These are phyloP conservation scores for Oscheius sp. DNA, from an alignment of 2,888 invertebrate species.

Conservation along the genomic window DNA sequence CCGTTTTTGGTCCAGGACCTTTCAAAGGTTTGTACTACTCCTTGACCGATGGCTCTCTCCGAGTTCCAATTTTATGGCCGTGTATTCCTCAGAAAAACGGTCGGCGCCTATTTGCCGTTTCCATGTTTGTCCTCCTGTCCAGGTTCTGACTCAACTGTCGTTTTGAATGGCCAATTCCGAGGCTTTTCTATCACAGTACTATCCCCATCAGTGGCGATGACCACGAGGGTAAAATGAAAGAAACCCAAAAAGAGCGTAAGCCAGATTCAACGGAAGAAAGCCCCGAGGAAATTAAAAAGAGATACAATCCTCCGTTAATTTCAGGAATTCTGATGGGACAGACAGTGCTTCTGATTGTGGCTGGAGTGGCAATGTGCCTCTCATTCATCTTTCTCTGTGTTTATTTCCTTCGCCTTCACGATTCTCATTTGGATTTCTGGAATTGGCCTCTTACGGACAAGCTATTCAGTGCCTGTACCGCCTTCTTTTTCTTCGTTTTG, in stretches of 20 bases:
- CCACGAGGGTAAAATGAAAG: background rate
- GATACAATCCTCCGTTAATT: too few species aligned
- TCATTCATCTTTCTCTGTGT: conserved; percentile 67
- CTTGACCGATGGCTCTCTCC: background rate
- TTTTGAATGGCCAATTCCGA: background rate
- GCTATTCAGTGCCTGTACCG: conserved; percentile 54
- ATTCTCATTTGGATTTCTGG: conserved; percentile 64
- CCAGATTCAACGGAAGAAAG: too few species aligned
- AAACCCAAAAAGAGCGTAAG: too few species aligned
- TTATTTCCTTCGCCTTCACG: conserved; percentile 65
- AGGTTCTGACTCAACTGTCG: background rate
- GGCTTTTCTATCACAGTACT: background rate
- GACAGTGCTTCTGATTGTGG: conserved; percentile 62
- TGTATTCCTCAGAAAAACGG: too few species aligned
- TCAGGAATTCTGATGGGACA: conserved; percentile 66
- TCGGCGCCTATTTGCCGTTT: background rate
- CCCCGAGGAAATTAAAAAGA: too few species aligned
- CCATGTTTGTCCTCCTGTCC: background rate
- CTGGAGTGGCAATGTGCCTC: conserved; percentile 62
- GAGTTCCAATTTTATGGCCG: background rate
- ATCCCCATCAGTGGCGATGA: too few species aligned
- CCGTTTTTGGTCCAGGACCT: conserved; percentile 68
- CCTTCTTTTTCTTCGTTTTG: conserved; percentile 59
- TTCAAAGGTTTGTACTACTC: conserved; percentile 55
- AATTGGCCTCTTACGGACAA: conserved; percentile 65